phyloP scores from a whole-genome alignment of 2,797 vertebrate species.

The Euphonia xanthogaster region DNA sequence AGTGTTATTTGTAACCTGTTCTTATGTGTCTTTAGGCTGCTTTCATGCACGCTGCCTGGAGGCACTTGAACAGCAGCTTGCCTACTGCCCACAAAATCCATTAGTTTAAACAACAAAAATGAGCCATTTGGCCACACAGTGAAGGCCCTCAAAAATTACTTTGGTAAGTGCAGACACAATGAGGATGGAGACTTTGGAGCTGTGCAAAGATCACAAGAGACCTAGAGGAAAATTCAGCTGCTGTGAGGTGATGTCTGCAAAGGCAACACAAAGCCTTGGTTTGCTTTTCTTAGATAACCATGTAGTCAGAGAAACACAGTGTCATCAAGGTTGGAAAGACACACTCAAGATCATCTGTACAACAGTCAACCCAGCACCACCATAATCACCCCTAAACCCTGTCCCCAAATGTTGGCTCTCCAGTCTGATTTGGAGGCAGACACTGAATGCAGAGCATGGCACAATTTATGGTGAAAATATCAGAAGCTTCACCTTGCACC shows the following conservation, averaged over 20 bases:
- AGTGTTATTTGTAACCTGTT: background rate
- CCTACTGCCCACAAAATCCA: conserved; percentile 30
- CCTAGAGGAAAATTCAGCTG: background rate
- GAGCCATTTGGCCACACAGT: background rate
- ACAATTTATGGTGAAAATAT: background rate
- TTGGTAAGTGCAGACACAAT: background rate
- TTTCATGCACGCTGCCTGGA: conserved; percentile 21
- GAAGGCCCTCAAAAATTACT: background rate
- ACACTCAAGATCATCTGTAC: background rate
- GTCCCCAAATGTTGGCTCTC: background rate
- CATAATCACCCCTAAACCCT: background rate
- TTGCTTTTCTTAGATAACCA: background rate
- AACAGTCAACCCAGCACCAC: background rate
- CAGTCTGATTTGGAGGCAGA: background rate
- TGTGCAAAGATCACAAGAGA: background rate
- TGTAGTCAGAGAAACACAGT: background rate
- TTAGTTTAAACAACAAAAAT: conserved; percentile 58
- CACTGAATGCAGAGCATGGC: background rate
- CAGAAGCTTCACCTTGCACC: background rate
- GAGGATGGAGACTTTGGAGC: background rate
- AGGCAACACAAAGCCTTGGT: background rate
- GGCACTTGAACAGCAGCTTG: conserved; percentile 51
- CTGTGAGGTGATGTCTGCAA: background rate
- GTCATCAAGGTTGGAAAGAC: background rate
- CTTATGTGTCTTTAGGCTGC: conserved; percentile 3